Evolutionary conservation across 1,140 invertebrate genomes (phyloP).

Genomic region (Brachionus sp.): DNA sequence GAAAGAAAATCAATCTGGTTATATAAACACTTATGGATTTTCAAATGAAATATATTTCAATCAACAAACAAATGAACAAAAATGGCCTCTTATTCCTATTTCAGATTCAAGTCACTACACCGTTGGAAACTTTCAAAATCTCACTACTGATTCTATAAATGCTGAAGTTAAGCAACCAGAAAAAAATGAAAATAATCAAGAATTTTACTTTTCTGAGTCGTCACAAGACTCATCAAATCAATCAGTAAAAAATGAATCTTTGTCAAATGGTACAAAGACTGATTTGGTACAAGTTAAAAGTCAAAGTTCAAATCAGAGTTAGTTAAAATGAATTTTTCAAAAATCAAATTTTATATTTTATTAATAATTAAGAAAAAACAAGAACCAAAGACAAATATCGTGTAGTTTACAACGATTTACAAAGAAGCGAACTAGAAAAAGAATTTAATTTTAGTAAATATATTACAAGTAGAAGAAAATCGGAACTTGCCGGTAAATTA

Average conservation of each 20-base stretch:
- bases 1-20: neutral
- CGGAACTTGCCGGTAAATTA: conserved; percentile 77
- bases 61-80: neutral
- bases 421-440: conserved; percentile 92
- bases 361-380: conserved; percentile 55
- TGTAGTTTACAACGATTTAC: conserved; percentile 93
- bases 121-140: neutral
- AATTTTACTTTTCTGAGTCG: neutral
- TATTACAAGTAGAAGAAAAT: conserved; percentile 91
- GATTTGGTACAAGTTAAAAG: neutral
- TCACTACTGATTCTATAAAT: neutral
- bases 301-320: neutral
- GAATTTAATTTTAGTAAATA: conserved; percentile 91
- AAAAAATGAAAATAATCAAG: neutral
- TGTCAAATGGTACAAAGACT: neutral
- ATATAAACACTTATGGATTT: neutral
- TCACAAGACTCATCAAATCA: neutral
- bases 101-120: neutral
- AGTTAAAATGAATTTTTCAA: neutral
- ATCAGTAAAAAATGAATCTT: neutral
- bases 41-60: neutral
- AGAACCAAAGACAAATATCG: conserved; percentile 98
- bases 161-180: neutral
- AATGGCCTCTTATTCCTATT: neutral
- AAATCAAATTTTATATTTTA: neutral